These are phyloP conservation scores for Tenthredo livida DNA, from an alignment of 2,888 invertebrate species.

Conservation along the genomic window DNA sequence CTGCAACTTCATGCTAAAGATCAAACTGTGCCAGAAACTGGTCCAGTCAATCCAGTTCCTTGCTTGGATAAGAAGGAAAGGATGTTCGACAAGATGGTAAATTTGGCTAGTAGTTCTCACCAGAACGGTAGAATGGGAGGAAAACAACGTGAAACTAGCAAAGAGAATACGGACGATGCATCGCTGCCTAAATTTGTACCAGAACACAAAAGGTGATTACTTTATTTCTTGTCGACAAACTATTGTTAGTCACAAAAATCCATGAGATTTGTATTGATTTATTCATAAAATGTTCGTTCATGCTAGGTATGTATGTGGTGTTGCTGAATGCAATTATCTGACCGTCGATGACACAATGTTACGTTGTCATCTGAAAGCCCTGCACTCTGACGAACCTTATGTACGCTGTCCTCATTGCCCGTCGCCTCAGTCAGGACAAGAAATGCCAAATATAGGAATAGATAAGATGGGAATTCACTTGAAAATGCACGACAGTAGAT, in stretches of 20 bases:
- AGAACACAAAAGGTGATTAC: conserved; percentile 72
- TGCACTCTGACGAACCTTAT: conserved; percentile 82
- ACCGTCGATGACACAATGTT: conserved; percentile 87
- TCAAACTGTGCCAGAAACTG: conserved; percentile 82
- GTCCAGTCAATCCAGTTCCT: conserved; percentile 91
- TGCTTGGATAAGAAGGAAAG: conserved; percentile 88
- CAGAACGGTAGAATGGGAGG: conserved; percentile 77
- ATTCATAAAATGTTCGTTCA: neutral
- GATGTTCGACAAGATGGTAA: conserved; percentile 93
- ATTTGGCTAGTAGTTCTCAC: conserved; percentile 87
- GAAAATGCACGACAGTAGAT: conserved; percentile 85
- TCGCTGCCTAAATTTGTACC: conserved; percentile 74
- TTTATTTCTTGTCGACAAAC: neutral
- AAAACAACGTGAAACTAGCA: conserved; percentile 63
- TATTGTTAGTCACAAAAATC: neutral
- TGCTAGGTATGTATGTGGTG: conserved; percentile 86
- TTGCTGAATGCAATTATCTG: conserved; percentile 85
- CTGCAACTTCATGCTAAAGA: conserved; percentile 84
- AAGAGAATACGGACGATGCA: conserved; percentile 65
- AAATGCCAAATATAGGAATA: conserved; percentile 78
- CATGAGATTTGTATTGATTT: neutral
- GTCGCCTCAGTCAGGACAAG: conserved; percentile 79
- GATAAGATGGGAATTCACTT: conserved; percentile 86
- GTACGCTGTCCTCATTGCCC: conserved; percentile 88
- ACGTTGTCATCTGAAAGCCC: conserved; percentile 85